Percentiles rank a stretch among this genome's conserved stretches.
These are phyloP conservation scores for Drymodes brunneopygia DNA, from an alignment of 2,113 vertebrate species.

Conservation along the genomic window DNA sequence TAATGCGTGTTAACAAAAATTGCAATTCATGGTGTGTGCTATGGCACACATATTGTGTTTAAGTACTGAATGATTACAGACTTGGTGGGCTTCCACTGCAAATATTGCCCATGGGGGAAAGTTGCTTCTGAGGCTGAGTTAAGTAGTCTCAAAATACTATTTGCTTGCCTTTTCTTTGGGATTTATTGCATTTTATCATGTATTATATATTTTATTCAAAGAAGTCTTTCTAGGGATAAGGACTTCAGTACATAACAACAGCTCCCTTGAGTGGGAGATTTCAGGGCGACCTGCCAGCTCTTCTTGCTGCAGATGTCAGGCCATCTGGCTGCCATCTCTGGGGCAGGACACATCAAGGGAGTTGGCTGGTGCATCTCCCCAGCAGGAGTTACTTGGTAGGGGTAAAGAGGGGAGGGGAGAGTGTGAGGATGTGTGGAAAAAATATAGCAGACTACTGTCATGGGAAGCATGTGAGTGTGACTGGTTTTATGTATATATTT, in stretches of 20 bases:
- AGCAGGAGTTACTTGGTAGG: conserved; percentile 38
- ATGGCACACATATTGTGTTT: background rate
- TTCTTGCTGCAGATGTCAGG: conserved; percentile 65
- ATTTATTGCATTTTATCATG: conserved; percentile 24
- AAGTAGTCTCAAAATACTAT: conserved; percentile 5
- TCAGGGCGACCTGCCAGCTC: conserved; percentile 62
- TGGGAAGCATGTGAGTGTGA: background rate
- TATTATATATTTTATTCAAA: conserved; percentile 50
- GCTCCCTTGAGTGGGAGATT: conserved; percentile 61
- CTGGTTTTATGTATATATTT: background rate
- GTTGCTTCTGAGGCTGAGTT: background rate
- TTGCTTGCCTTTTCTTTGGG: background rate
- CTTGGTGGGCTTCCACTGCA: background rate
- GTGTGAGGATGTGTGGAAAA: background rate
- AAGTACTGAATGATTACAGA: background rate
- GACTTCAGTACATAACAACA: conserved; percentile 53
- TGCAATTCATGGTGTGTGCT: background rate
- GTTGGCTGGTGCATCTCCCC: conserved; percentile 41
- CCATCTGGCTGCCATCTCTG: conserved; percentile 66
- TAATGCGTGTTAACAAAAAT: background rate
- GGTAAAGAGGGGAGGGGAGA: background rate
- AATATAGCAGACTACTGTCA: background rate
- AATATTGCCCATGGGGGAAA: background rate
- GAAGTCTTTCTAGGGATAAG: conserved; percentile 49
- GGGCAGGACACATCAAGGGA: conserved; percentile 66